Conservation (phyloP, 2,113 vertebrate genomes). For the Chloebia gouldiae region DNA sequence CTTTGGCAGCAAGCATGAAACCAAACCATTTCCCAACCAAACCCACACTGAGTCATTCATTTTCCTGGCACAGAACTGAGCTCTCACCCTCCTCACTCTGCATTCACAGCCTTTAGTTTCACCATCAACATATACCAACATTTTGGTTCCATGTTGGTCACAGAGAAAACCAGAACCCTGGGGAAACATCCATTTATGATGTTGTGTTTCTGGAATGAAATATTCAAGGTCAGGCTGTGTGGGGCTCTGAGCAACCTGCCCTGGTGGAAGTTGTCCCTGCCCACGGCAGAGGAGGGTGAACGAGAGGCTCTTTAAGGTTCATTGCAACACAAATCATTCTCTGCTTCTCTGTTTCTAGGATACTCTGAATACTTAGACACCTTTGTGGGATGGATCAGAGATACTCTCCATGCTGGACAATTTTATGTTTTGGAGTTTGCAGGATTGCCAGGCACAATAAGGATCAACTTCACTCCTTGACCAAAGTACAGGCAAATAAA, state of each 20-base stretch:
- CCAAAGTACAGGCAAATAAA: too few relatives aligned
- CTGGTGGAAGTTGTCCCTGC: too few relatives aligned
- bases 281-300: too few relatives aligned
- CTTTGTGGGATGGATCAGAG: background rate
- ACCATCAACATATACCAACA: background rate
- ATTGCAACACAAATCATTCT: background rate
- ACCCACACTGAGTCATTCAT: background rate
- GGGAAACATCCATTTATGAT: too few relatives aligned
- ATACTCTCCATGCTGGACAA: background rate
- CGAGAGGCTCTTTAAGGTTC: too few relatives aligned
- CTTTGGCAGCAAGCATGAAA: background rate
- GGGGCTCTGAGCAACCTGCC: too few relatives aligned
- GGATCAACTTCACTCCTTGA: too few relatives aligned
- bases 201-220: too few relatives aligned
- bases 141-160: too few relatives aligned
- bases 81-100: background rate
- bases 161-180: background rate
- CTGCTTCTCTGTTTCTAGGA: too few relatives aligned
- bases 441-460: background rate
- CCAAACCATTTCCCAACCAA: background rate
- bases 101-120: background rate
- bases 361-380: background rate
- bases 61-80: background rate
- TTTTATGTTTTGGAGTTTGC: background rate
- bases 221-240: too few relatives aligned